These are phyloP conservation scores for Cygnus atratus DNA, from an alignment of 2,113 vertebrate species.

Conservation along the genomic window DNA sequence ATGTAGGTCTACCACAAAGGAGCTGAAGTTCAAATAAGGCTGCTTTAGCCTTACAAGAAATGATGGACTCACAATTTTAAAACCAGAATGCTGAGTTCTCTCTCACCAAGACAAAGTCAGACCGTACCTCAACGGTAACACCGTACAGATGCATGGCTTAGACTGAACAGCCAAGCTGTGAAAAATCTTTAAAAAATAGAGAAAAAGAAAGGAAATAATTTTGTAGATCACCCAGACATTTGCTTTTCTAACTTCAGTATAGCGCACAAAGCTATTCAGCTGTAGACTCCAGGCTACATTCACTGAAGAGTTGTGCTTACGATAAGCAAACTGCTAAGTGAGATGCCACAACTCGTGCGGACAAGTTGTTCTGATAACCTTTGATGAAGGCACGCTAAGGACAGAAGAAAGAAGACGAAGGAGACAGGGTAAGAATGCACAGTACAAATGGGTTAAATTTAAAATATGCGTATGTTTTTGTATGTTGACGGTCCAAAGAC, in stretches of 20 bases:
- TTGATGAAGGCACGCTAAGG: constrained; percentile 66
- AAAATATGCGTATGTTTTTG: not conserved
- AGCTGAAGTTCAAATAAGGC: constrained; percentile 79
- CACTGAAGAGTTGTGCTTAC: constrained; percentile 13
- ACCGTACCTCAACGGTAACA: not conserved
- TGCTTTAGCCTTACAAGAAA: constrained; percentile 70
- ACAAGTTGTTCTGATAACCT: constrained; percentile 43
- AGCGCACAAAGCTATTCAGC: not conserved
- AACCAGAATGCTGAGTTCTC: constrained; percentile 61
- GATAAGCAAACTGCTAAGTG: constrained; percentile 15
- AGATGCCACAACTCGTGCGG: constrained; percentile 71
- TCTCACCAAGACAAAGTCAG: constrained; percentile 45
- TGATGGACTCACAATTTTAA: constrained; percentile 72
- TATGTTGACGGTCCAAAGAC: not conserved
- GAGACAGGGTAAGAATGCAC: constrained; percentile 58
- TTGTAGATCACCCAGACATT: not conserved
- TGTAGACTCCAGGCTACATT: not conserved
- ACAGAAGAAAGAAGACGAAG: not conserved
- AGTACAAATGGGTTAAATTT: not conserved
- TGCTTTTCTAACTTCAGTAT: not conserved
- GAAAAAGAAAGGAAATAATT: not conserved
- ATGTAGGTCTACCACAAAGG: constrained; percentile 81
- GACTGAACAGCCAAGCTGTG: not conserved
- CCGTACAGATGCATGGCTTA: not conserved
- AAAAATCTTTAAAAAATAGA: not conserved